phyloP scores from a whole-genome alignment of 2,113 vertebrate genomes.

The Elachura formosa region DNA sequence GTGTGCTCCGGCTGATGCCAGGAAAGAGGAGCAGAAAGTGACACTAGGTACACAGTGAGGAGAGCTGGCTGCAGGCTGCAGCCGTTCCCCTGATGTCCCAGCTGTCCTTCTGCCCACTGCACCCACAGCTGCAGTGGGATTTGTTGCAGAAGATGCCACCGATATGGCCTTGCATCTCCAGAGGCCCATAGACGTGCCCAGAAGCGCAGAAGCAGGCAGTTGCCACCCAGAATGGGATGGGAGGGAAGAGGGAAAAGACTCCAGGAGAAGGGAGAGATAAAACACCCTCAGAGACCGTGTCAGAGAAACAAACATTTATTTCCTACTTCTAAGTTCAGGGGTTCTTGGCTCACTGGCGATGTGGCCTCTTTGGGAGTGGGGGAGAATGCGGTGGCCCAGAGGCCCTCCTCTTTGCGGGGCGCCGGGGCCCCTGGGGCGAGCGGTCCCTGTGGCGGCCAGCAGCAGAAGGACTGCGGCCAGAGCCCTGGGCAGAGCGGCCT shows the following conservation, averaged over 20 bases:
- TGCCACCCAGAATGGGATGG: background rate
- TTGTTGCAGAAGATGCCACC: no score
- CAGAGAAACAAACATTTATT: background rate
- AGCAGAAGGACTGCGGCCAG: background rate
- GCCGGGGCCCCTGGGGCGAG: background rate
- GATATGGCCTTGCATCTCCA: no score
- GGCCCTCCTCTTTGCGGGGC: background rate
- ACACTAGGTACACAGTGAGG: no score
- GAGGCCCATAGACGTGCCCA: no score
- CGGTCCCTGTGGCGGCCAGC: background rate
- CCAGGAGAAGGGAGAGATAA: background rate
- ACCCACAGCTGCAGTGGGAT: no score
- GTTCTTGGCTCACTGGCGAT: background rate
- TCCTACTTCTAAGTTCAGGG: rapidly evolving
- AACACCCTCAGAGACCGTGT: background rate
- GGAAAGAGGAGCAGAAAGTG: no score
- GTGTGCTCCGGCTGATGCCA: no score
- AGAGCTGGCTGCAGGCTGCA: no score
- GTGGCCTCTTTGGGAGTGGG: background rate
- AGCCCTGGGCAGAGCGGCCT: background rate
- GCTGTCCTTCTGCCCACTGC: no score
- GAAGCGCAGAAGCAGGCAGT: no score
- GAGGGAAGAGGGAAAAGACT: background rate
- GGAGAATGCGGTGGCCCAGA: background rate
- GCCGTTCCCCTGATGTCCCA: no score